Base-by-base conservation (phyloP, 2,113 vertebrate species). In the Chunga burmeisteri region DNA sequence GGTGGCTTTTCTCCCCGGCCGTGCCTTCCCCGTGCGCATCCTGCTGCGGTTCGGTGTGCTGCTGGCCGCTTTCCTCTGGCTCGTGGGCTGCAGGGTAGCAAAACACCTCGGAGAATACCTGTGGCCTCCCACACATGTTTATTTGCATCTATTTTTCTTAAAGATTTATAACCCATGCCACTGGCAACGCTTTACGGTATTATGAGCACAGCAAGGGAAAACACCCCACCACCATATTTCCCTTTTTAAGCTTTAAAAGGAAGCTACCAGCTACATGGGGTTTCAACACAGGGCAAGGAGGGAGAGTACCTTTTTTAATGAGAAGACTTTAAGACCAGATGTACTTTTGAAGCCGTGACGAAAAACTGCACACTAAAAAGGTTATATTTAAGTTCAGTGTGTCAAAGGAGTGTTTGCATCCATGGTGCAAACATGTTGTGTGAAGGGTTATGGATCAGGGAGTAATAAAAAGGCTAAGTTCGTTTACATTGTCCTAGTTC, bases 221-320 rank as follows among this genome's bases (percentile, higher is more conserved):
- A 42, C 21, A 16, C 6, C 65, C 55, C 42, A 13, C 16, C 11
- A 22, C 27, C n/a, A 1, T 47, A 63, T 20, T 90, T 75, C 10
- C 34, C 10, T 66, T 83, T 53, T 61, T 67, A 79, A 86, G 59
- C 23, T 92, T 90, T 75, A 53, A 59, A 80, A 91, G 55, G 74
- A 40, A 36, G 79, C 58, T 72, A 66, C 63, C 47, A 58, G 61
- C 36, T 44, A 44, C 10, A 4, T 1, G 19, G 18, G 26, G 26
- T 55, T 71, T 86, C 50, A 81, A 30, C 0, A 0, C 16, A 21
- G 26, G 36, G 53, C 2, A 0, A 38, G 17, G 18, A 8, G 6
- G 23, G 21, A 21, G 46, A 13, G 16, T 16, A 42, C 1, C 7
- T 27, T 74, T 66, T 86, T 30, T 38, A 46, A 47, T 8, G 9